Evolutionary conservation across 2,888 invertebrate species (phyloP), one percentile per base, ranked within the genome.

Genomic region (Hedychridium roseum): DNA sequence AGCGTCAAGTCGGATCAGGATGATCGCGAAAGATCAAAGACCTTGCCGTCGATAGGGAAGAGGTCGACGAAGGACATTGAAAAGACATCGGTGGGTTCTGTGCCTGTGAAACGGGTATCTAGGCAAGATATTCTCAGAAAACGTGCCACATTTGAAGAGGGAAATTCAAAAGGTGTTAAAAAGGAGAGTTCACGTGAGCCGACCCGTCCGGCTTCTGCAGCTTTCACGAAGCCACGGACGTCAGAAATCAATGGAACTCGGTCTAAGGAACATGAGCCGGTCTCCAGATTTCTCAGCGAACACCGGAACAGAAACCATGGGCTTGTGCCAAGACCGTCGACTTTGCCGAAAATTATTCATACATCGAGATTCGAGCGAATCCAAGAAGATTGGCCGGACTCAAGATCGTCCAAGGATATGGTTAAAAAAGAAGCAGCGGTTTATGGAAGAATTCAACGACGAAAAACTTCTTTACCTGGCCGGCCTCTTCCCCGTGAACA

Each of bases 41-140:
- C 76, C 1, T 23, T 77, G 34, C 76, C 76, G 1, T 68, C 71
- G 6, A 43, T 66, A 4, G 62, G 62, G 1, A 67, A 51, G 11
- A 63, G 54, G 35, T 51, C 60, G 39, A 26, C 39, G 23, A 58
- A 34, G 40, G 64, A 57, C 18, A 34, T 43, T 5, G 46, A 41
- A 9, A 57, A 57, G 6, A 26, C 49, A 6, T 9, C 50, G 3
- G 41, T 50, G 2, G 7, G 3, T 50, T 38, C 16, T 46, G 35
- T 50, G 50, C 49, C 50, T 16, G 6, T 57, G 45, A 52, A 64
- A 43, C 60, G 50, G 11, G 55, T 78, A 32, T 77, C 77, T 1
- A 55, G 77, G 1, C 73, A 75, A 43, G 73, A 76, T 14, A 78
- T 78, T 32, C 43, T 78, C 3, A 69, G 68, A 15, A 62, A 73